Base-by-base conservation (phyloP, 2,888 invertebrate genomes). In the Liposcelis brunnea region DNA sequence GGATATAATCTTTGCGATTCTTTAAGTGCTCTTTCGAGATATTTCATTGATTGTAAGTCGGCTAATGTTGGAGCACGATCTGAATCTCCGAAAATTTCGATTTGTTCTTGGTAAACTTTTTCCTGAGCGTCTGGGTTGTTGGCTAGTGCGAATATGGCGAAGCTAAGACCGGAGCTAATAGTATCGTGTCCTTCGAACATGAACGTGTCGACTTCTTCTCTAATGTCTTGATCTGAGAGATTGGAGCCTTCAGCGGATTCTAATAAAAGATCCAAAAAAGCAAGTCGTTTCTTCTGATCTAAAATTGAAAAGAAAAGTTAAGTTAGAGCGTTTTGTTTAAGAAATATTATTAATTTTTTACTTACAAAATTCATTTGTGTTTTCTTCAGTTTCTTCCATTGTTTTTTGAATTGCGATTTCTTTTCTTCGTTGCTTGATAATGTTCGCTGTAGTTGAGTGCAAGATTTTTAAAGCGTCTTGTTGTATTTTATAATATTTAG, bases 71-170 rank as follows among this genome's bases (percentile, higher is more conserved):
- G 35, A 4, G 10, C 7, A 6, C 35, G 35, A 10, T 35, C 35
- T 10, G 35, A 35, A 35, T 35, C 16, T 10, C 35, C 10, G 10
- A 35, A 35, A 7, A 35, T 35, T 35, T 16, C 16, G 15, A 35
- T 10, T 16, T 35, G 35, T 16, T 35, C 35, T 35, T 35, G 6
- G 16, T 35, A 35, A 10, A 35, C 35, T 35, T 35, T 35, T 35
- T 15, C 6, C 16, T 35, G 35, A 35, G 10, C 16, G 4, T 35
- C 35, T 35, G 35, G 35, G 10, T 35, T 15, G 7, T 35, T 35
- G 14, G 35, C 35, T 10, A 35, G 70, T 69, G n/a, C 49, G 47
- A 6, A 49, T 19, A 31, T 43, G 10, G 7, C 47, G 10, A 35
- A 35, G 10, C 35, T 35, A 4, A 35, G 16, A 10, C 14, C 15